Evolutionary conservation across 2,113 vertebrate genomes (phyloP), one percentile per base, ranked within the genome.

Genomic region (Nerophis lumbriciformis): DNA sequence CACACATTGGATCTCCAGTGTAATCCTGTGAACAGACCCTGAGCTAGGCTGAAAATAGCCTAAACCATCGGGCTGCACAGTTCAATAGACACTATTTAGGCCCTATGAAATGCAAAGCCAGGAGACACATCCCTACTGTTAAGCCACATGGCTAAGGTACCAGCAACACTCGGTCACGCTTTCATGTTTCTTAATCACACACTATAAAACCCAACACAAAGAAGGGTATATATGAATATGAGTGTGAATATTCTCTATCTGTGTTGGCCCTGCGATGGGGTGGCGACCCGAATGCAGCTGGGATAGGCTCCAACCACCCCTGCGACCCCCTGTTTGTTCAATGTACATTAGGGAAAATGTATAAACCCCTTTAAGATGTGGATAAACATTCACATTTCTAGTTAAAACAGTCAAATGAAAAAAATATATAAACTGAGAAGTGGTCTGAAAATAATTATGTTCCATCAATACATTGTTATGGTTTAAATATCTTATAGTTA

Each of bases 1-100:
- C 53, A 62, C 66, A 66, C 63, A 65, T 75, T 71, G 48, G 52
- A 66, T 21, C 60, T 72, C 70, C 45, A 61, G 44, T 75, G 48
- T 75, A 73, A 73, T 68, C 58, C 66, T 83, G 68, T 74, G 55
- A 78, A 74, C 73, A 77, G 61, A 73, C 62, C 68, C 66, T 72
- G 51, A 71, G 77, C 71, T 78, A 69, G 73, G 76, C 72, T 63
- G 65, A 81, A 83, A 86, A 87, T 83, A 79, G 73, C 68, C 73
- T 72, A 79, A 84, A 88, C 79, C 72, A 71, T 81, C 81, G 82
- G 81, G 83, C 74, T 76, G 72, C 60, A 60, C 55, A 49, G 48
- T 51, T 70, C 50, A 76, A 82, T 49, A 48, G 77, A 74, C 74
- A 63, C 35, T 65, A 72, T 82, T 82, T 58, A 71, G 59, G 63